These are phyloP conservation scores for Parapsyche elsis DNA, from an alignment of 1,140 invertebrate species.

Conservation along the genomic window DNA sequence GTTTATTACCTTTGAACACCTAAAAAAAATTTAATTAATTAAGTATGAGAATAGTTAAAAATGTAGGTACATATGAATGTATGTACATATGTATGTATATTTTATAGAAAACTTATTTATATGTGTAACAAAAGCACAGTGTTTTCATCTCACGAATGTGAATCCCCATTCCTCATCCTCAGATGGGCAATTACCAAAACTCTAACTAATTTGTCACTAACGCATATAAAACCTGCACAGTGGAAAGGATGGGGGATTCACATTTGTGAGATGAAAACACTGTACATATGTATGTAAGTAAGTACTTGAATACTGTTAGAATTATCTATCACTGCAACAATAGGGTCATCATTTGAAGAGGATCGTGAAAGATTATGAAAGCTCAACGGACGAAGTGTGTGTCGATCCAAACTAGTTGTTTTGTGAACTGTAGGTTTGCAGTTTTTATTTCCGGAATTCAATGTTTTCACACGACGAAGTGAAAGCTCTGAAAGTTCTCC, in stretches of 20 bases:
- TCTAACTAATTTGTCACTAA: no score
- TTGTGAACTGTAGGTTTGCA: conserved; percentile 37
- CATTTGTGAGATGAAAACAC: no score
- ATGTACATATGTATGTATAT: no score
- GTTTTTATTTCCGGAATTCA: conserved; percentile 1
- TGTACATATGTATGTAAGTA: neutral
- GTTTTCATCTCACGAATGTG: no score
- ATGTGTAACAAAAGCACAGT: no score
- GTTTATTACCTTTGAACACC: conserved; percentile 49
- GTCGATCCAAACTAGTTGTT: conserved; percentile 49
- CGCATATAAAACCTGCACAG: no score
- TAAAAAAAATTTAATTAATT: conserved; percentile 42
- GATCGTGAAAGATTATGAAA: conserved; percentile 21
- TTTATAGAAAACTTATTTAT: no score
- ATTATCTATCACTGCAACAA: conserved; percentile 46
- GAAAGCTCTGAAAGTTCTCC: neutral
- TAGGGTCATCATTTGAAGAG: neutral
- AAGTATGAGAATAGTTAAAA: no score
- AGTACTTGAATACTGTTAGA: conserved; percentile 45
- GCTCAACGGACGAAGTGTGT: conserved; percentile 36
- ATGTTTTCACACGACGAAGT: conserved; percentile 14
- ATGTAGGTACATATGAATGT: no score
- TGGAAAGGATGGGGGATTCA: no score
- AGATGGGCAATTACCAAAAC: no score
- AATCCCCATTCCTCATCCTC: no score